These are phyloP conservation scores for Limanda limanda DNA, from an alignment of 2,113 vertebrate genomes.

Conservation along the genomic window DNA sequence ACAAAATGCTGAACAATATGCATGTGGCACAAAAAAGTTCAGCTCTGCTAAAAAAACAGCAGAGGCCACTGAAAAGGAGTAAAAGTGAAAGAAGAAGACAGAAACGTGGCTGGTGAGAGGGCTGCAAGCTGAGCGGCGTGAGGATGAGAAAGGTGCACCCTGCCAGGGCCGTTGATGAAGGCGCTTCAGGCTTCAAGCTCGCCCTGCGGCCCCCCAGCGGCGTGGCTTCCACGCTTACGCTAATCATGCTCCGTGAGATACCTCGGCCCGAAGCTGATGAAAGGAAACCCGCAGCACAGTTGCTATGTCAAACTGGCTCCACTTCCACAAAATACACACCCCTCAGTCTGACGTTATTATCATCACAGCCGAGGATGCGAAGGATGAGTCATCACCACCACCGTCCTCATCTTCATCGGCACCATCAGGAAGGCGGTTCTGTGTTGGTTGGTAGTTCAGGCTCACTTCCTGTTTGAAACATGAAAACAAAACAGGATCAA, in stretches of 20 bases:
- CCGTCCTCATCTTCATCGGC: neutral
- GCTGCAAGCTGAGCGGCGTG: constrained; percentile 70
- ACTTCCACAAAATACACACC: constrained; percentile 39
- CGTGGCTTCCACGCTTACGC: constrained; percentile 80
- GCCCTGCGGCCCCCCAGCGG: constrained; percentile 79
- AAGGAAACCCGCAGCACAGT: constrained; percentile 66
- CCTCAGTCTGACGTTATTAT: constrained; percentile 18
- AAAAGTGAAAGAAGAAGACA: constrained; percentile 73
- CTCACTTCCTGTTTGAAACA: constrained; percentile 39
- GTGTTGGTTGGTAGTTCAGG: neutral
- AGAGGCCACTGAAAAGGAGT: constrained; percentile 38
- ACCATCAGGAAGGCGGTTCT: neutral
- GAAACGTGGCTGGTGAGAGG: constrained; percentile 64
- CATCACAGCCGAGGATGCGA: too few species aligned
- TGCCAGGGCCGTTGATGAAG: constrained; percentile 87
- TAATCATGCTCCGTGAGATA: constrained; percentile 83
- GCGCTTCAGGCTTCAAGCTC: constrained; percentile 84
- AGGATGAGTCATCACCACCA: neutral
- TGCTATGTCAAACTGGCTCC: constrained; percentile 44
- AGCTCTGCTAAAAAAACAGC: constrained; percentile 24
- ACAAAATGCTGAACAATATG: constrained; percentile 31
- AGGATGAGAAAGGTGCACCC: constrained; percentile 84
- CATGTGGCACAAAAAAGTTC: neutral
- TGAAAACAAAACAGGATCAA: constrained; percentile 44
- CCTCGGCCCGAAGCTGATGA: constrained; percentile 86